Evolutionary conservation across 1,140 invertebrate species (phyloP).

Genomic region (Pararge aegeria): DNA sequence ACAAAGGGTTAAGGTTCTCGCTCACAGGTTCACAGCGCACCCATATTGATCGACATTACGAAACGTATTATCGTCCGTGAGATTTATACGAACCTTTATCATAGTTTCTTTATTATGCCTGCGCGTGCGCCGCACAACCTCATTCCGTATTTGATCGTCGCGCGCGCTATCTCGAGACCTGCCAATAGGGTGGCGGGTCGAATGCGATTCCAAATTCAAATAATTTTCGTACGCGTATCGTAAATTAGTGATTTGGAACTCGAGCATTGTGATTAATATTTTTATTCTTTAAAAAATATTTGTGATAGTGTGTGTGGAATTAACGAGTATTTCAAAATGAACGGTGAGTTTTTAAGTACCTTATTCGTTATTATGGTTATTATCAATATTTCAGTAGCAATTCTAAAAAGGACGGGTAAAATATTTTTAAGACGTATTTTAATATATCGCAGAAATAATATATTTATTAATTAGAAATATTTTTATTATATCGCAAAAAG

Average conservation of each 20-base stretch:
- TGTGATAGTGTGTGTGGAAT: constrained; percentile 18
- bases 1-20: background rate
- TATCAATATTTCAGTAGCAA: too few relatives aligned
- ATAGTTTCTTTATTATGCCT: constrained; percentile 25
- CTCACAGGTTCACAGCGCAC: background rate
- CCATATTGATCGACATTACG: constrained; percentile 14
- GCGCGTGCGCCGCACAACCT: constrained; percentile 17
- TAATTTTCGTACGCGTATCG: constrained; percentile 4
- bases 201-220: constrained; percentile 8
- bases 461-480: too few relatives aligned
- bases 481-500: too few relatives aligned
- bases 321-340: constrained; percentile 12
- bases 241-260: constrained; percentile 8
- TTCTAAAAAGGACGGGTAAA: too few relatives aligned
- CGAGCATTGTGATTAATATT: background rate
- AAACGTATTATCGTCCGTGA: constrained; percentile 16
- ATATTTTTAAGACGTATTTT: too few relatives aligned
- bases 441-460: too few relatives aligned
- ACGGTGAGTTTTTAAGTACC: constrained; percentile 18
- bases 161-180: constrained; percentile 12
- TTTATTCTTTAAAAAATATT: background rate
- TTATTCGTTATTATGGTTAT: too few relatives aligned
- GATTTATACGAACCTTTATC: constrained; percentile 24
- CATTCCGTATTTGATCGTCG: constrained; percentile 16
- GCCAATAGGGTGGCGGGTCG: constrained; percentile 2